Base-by-base conservation (phyloP, 2,888 invertebrate genomes). In the Thyatira batis region DNA sequence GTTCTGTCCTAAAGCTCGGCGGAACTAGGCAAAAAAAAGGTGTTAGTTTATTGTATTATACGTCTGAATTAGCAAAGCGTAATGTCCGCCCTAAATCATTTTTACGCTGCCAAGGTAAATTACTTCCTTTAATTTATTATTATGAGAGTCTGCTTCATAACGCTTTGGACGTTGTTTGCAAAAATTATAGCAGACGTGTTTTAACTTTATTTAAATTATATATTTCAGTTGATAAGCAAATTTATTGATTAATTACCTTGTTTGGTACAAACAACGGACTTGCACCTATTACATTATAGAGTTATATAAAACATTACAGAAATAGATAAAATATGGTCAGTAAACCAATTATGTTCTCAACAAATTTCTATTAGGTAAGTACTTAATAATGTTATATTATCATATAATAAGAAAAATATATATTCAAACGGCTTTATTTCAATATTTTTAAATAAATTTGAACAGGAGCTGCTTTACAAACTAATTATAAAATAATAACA, bases 41-140 rank as follows among this genome's bases (percentile, higher is more conserved):
- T 78, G 77, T 74, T 77, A 78, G 81, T 80, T 80, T 77, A 80
- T 75, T 52, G 53, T 55, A 72, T 70, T 69, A 79, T 81, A 74
- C 71, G 74, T 83, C 64, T 74, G 69, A 81, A 82, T 84, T 84
- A 82, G 68, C 69, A 54, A 46, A 60, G 63, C 71, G 59, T 80
- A 76, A 84, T 82, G 82, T 71, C 60, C 55, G 53, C 51, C 53
- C 57, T 84, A 84, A 84, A 84, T 85, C 82, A 83, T 80, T 80
- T 78, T 78, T 70, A 72, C 71, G 65, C 70, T 64, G 66, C 63
- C 55, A 67, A 67, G 61, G 67, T 72, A 78, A 79, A 82, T 83
- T 80, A 79, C 70, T 65, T 69, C 57, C 58, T 54, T 58, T 71
- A 76, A 82, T 83, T 85, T 82, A 78, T 80, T 78, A 70, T 73